A percentile compares a stretch with the other conserved stretches of the same genome.
phyloP scores from a whole-genome alignment of 2,888 invertebrate genomes.

The Drosophila formosana region DNA sequence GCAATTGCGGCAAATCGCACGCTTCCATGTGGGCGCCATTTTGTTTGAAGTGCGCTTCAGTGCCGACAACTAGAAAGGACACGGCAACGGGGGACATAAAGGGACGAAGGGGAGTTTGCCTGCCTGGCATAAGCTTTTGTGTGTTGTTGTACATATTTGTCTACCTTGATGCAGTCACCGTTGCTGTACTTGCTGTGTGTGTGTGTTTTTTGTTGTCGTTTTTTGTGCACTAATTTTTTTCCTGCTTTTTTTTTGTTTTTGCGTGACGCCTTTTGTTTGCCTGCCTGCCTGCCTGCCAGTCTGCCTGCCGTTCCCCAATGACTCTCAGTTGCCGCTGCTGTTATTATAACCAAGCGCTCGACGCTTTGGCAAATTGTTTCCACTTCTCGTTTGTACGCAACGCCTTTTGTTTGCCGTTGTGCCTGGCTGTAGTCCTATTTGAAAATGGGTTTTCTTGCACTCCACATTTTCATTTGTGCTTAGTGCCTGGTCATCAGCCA shows the following conservation, averaged over 20 bases:
- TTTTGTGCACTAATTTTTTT: constrained; percentile 62
- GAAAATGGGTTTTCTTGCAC: constrained; percentile 46
- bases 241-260: constrained; percentile 34
- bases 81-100: neutral
- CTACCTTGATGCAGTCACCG: constrained; percentile 65
- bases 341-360: constrained; percentile 75
- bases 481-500: constrained; percentile 42
- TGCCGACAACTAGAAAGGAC: constrained; percentile 25
- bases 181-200: constrained; percentile 23
- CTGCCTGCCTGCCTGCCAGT: constrained; percentile 47
- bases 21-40: constrained; percentile 78
- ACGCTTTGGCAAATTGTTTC: constrained; percentile 79
- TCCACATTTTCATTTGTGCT: constrained; percentile 35
- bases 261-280: constrained; percentile 65
- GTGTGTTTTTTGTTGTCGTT: constrained; percentile 30
- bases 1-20: constrained; percentile 82
- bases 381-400: constrained; percentile 68
- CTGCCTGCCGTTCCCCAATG: constrained; percentile 51
- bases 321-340: constrained; percentile 55
- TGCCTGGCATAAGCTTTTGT: constrained; percentile 45
- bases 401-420: constrained; percentile 49
- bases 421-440: constrained; percentile 46
- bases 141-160: constrained; percentile 60
- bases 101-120: constrained; percentile 25
- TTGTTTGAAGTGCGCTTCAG: constrained; percentile 72